Conservation (phyloP, 2,888 invertebrate genomes). For the Eupithecia insigniata region DNA sequence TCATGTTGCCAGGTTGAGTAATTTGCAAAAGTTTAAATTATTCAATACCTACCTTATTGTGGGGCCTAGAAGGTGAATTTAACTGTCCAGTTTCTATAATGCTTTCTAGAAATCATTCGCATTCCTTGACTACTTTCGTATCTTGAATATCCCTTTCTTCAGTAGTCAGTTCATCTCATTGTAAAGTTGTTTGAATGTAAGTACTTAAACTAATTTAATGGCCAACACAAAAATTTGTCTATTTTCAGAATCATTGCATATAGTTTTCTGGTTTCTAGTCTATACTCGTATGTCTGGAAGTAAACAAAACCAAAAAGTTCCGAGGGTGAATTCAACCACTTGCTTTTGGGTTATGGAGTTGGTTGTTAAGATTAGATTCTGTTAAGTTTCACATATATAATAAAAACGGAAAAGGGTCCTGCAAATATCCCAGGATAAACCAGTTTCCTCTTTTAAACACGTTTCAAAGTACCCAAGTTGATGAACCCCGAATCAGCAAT, state of each 20-base stretch:
- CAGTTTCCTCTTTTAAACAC: constrained; percentile 12
- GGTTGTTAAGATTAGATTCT: not conserved
- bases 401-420: not conserved
- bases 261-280: not conserved
- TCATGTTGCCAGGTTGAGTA: constrained; percentile 9
- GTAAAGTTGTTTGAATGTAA: too few relatives aligned
- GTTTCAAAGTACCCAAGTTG: constrained; percentile 28
- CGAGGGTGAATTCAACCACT: not conserved
- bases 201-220: too few relatives aligned
- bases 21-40: not conserved
- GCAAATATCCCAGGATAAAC: not conserved
- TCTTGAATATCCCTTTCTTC: too few relatives aligned
- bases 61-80: not conserved
- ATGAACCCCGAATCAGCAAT: constrained; percentile 42
- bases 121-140: too few relatives aligned
- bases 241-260: not conserved
- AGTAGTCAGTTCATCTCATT: too few relatives aligned
- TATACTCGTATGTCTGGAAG: too few relatives aligned
- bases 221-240: not conserved
- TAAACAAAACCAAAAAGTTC: too few relatives aligned
- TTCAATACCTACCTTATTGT: not conserved
- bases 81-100: too few relatives aligned
- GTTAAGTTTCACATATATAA: not conserved
- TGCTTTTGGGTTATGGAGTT: not conserved
- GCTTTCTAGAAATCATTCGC: too few relatives aligned